Percentiles rank a stretch among this genome's conserved stretches.
phyloP scores from a whole-genome alignment of 1,140 invertebrate species.

The Eriocheir sinensis region DNA sequence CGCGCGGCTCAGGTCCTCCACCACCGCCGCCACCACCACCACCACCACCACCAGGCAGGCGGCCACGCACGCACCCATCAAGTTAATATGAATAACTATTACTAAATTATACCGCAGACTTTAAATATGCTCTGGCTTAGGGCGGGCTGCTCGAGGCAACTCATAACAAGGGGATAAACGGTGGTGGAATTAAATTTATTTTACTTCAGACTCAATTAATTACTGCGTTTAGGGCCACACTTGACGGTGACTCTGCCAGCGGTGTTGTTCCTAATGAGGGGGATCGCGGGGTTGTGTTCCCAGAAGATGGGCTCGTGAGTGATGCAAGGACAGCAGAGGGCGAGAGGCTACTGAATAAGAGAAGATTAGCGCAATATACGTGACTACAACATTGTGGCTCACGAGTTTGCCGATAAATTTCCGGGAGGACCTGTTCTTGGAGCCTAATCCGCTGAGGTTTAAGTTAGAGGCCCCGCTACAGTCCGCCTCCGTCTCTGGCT shows the following conservation, averaged over 20 bases:
- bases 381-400: conserved; percentile 11
- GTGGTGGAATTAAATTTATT: background rate
- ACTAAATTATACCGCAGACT: conserved; percentile 17
- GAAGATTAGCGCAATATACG: background rate
- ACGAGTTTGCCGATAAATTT: background rate
- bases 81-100: conserved; percentile 17
- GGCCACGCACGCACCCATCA: conserved; percentile 18
- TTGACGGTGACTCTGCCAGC: too few relatives aligned
- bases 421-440: background rate
- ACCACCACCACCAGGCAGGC: background rate
- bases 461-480: background rate
- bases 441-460: background rate
- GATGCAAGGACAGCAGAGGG: background rate
- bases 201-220: background rate
- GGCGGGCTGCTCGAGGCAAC: background rate
- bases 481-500: background rate
- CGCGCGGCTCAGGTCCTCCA: background rate
- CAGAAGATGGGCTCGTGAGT: too few relatives aligned
- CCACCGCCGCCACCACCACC: background rate
- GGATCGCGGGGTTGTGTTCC: too few relatives aligned
- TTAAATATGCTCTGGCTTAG: conserved; percentile 1
- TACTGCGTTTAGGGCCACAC: too few relatives aligned
- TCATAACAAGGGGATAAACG: background rate
- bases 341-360: background rate
- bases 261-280: too few relatives aligned